Percentiles rank a stretch among this genome's conserved stretches.
These are phyloP conservation scores for Tupaia chinensis DNA, from an alignment of 2,113 vertebrate species.

Conservation along the genomic window DNA sequence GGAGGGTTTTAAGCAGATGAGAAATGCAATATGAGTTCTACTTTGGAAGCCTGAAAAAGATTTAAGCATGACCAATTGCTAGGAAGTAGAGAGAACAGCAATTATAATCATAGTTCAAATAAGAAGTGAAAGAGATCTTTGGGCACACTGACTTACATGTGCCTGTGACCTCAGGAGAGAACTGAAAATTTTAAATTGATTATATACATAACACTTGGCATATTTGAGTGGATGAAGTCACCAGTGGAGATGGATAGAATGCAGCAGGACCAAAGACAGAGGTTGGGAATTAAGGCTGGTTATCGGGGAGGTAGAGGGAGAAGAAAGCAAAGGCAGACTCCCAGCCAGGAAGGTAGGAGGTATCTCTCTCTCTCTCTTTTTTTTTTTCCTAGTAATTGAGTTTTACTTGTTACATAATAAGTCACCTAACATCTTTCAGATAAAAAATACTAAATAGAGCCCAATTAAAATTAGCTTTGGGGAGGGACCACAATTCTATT, in stretches of 20 bases:
- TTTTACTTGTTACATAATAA: too few relatives aligned
- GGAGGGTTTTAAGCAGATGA: background rate
- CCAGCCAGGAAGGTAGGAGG: background rate
- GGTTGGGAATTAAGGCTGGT: background rate
- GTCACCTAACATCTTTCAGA: too few relatives aligned
- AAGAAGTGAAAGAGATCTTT: background rate
- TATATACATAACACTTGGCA: background rate
- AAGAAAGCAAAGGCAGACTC: background rate
- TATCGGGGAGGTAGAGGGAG: rapidly evolving
- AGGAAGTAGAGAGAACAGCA: background rate
- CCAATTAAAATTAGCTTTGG: too few relatives aligned
- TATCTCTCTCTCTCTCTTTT: background rate
- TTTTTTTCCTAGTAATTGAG: too few relatives aligned
- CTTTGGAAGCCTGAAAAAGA: background rate
- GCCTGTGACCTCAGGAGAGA: background rate
- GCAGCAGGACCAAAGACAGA: background rate
- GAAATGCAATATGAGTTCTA: background rate
- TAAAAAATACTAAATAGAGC: too few relatives aligned
- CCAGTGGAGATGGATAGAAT: background rate
- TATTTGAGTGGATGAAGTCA: background rate
- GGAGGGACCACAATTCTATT: too few relatives aligned
- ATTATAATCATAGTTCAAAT: background rate
- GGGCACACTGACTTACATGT: background rate
- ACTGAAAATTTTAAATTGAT: background rate
- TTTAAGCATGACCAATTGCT: background rate